Evolutionary conservation across 2,113 vertebrate species (phyloP).

Genomic region (Microtus oregoni): DNA sequence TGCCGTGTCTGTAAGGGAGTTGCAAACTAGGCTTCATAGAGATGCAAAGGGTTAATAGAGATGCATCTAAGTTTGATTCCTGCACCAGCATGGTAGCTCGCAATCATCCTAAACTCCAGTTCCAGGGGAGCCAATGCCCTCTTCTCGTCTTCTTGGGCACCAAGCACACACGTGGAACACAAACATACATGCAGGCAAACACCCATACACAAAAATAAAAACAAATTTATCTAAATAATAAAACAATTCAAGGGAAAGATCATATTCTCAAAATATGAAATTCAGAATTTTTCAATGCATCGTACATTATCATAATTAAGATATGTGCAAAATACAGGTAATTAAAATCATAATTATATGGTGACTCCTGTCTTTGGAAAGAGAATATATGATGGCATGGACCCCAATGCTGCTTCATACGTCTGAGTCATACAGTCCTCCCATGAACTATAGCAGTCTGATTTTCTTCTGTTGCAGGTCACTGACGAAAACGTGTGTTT

Average conservation of each 20-base stretch:
- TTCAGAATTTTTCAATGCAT: neutral
- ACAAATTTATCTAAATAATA: neutral
- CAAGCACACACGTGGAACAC: neutral
- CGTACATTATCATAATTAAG: neutral
- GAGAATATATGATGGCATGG: neutral
- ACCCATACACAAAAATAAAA: neutral
- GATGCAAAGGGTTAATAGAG: too few relatives aligned
- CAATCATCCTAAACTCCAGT: neutral
- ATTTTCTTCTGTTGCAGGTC: neutral
- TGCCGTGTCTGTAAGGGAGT: neutral
- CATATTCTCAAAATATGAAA: conserved; percentile 8
- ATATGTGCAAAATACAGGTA: conserved; percentile 2
- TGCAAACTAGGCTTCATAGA: neutral
- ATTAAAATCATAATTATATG: neutral
- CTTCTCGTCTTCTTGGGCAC: neutral
- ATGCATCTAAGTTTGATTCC: neutral
- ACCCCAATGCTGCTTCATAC: neutral
- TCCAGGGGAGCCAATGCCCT: neutral
- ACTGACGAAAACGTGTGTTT: conserved; percentile 36
- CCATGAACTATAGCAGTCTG: neutral
- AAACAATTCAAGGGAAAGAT: conserved; percentile 5
- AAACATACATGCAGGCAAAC: neutral
- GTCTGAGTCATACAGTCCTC: neutral
- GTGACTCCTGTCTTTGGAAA: neutral
- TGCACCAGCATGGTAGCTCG: neutral